Evolutionary conservation across 30 jellyfish, hydroid and myxozoan species (phyloP).

Genomic region (Phacellophora camtschatica): DNA sequence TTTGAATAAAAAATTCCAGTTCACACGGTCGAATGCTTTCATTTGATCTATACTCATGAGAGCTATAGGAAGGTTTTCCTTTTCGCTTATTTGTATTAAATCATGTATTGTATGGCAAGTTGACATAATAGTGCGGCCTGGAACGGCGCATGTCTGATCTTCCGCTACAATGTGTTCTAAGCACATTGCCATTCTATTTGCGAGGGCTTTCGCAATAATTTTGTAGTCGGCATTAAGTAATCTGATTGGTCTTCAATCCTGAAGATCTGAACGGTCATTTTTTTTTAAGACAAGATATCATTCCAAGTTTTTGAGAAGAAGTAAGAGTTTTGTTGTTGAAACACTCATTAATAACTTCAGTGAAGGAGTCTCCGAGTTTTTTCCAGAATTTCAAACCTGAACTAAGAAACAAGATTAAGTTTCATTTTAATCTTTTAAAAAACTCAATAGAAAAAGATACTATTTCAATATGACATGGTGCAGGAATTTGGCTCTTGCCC

Average conservation of each 20-base stretch:
- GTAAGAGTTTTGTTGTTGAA: background rate
- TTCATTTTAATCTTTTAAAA: no score
- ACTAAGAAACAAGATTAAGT: no score
- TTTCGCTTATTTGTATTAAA: background rate
- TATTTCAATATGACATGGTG: no score
- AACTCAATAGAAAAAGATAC: no score
- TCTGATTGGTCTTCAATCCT: constrained; percentile 39
- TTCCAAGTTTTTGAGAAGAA: background rate
- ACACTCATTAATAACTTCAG: background rate
- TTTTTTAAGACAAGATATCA: constrained; percentile 4
- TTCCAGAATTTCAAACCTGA: no score
- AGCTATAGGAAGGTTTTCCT: constrained; percentile 6
- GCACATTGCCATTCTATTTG: constrained; percentile 13
- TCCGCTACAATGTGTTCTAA: constrained; percentile 2
- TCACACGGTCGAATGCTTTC: constrained; percentile 18
- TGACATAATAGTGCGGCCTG: constrained; percentile 7
- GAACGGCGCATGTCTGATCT: constrained; percentile 43
- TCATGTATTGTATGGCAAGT: constrained; percentile 7
- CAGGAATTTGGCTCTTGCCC: no score
- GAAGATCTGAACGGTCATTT: background rate
- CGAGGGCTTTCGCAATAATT: constrained; percentile 4
- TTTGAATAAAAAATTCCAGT: background rate
- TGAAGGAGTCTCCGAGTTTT: background rate
- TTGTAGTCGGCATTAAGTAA: constrained; percentile 34
- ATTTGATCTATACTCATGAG: constrained; percentile 6